These are phyloP conservation scores for Aurelia coerulea DNA, from an alignment of 30 jellyfish, hydroid and myxozoan species.

Conservation along the genomic window DNA sequence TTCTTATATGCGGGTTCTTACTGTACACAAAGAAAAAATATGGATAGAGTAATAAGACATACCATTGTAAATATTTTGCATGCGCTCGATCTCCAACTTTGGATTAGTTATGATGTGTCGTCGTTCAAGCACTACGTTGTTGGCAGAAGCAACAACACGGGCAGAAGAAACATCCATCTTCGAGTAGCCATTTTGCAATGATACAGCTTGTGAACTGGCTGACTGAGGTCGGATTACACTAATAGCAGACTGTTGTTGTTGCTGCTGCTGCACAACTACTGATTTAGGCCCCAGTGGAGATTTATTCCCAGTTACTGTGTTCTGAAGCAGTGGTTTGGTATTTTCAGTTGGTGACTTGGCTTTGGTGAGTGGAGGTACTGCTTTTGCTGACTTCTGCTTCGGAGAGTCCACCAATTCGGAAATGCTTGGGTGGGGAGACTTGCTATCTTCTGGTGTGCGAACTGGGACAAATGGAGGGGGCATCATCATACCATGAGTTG, in stretches of 20 bases:
- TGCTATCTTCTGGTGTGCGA: conserved; percentile 67
- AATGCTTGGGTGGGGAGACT: conserved; percentile 34
- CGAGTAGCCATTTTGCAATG: conserved; percentile 63
- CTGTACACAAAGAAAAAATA: not conserved
- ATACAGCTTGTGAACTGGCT: conserved; percentile 15
- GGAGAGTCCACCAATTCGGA: conserved; percentile 31
- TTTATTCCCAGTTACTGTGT: conserved; percentile 24
- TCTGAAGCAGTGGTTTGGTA: conserved; percentile 24
- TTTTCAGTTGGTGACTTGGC: conserved; percentile 51
- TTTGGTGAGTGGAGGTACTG: conserved; percentile 36
- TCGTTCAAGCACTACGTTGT: conserved; percentile 34
- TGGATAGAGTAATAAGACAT: not conserved
- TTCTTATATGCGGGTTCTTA: too few species aligned
- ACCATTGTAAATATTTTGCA: conserved; percentile 64
- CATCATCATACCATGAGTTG: conserved; percentile 99
- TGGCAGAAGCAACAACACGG: conserved; percentile 9
- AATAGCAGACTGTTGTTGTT: conserved; percentile 51
- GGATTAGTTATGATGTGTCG: conserved; percentile 60
- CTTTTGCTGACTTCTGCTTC: conserved; percentile 52
- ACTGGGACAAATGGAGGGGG: conserved; percentile 94
- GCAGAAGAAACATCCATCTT: conserved; percentile 15
- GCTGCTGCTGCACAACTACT: conserved; percentile 34
- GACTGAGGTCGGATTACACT: conserved; percentile 80
- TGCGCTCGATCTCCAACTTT: conserved; percentile 56
- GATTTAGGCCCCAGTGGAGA: conserved; percentile 39